phyloP scores from a whole-genome alignment of 2,113 vertebrate genomes.

The Romanogobio albipinnatus region DNA sequence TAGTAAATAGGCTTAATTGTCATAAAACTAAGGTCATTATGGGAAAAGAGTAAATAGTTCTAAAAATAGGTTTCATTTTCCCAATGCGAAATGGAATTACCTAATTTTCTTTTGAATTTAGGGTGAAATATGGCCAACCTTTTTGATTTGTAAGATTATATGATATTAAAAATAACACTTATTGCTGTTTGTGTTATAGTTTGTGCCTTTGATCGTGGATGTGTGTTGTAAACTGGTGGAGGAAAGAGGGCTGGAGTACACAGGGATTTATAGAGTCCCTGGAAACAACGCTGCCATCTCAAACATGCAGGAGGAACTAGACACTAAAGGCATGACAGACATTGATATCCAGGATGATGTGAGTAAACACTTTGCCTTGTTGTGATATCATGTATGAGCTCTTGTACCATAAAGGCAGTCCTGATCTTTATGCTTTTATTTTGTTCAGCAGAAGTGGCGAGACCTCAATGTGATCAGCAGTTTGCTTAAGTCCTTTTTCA shows the following conservation, averaged over 20 bases:
- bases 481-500: conserved; percentile 98
- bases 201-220: conserved; percentile 96
- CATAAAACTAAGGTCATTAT: neutral
- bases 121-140: neutral
- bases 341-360: conserved; percentile 94
- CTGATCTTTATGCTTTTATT: neutral
- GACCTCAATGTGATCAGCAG: conserved; percentile 99
- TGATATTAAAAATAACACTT: neutral
- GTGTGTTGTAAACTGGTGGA: conserved; percentile 98
- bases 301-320: conserved; percentile 98
- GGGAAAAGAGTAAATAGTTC: neutral
- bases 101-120: neutral
- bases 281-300: conserved; percentile 98
- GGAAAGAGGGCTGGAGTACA: conserved; percentile 95
- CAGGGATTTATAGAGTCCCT: conserved; percentile 96
- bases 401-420: neutral
- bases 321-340: conserved; percentile 90
- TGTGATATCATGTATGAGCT: neutral
- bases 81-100: neutral
- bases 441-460: conserved; percentile 89
- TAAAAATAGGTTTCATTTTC: neutral
- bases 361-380: conserved; percentile 49
- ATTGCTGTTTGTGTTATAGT: conserved; percentile 72
- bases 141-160: neutral
- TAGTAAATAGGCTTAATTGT: neutral